Percentiles rank a stretch among this genome's conserved stretches.
These are phyloP conservation scores for Nestor notabilis DNA, from an alignment of 2,113 vertebrate species.

Conservation along the genomic window DNA sequence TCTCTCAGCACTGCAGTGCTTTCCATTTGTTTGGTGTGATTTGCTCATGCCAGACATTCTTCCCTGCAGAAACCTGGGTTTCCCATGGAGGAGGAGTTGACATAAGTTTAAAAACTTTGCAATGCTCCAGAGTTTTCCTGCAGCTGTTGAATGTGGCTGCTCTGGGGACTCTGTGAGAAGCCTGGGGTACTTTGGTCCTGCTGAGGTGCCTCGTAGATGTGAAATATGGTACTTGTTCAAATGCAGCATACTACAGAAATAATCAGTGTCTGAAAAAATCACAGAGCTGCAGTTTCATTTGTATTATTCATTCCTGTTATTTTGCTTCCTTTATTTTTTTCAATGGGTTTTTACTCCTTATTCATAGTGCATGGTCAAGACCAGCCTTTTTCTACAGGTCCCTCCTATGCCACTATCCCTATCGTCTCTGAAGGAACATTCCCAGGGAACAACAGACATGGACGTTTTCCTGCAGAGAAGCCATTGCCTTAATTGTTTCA, in stretches of 20 bases:
- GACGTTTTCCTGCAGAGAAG: background rate
- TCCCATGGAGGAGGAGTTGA: background rate
- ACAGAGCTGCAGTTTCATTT: background rate
- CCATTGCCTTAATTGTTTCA: background rate
- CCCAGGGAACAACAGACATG: rapidly evolving
- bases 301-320: background rate
- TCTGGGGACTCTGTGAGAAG: background rate
- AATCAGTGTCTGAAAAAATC: background rate
- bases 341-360: background rate
- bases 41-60: background rate
- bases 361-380: background rate
- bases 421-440: background rate
- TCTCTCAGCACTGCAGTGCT: background rate
- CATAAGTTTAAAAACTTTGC: background rate
- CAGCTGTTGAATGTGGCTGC: background rate
- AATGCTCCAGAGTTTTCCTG: rapidly evolving
- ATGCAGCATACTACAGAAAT: rapidly evolving
- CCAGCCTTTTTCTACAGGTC: background rate
- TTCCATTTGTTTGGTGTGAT: background rate
- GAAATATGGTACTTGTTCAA: background rate
- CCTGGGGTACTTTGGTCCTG: background rate
- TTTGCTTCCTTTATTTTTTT: background rate
- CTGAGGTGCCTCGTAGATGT: background rate
- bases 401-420: background rate
- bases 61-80: background rate